A percentile compares a stretch with the other conserved stretches of the same genome.
Conservation (phyloP, 2,888 invertebrate genomes). For the Acronicta alni region DNA sequence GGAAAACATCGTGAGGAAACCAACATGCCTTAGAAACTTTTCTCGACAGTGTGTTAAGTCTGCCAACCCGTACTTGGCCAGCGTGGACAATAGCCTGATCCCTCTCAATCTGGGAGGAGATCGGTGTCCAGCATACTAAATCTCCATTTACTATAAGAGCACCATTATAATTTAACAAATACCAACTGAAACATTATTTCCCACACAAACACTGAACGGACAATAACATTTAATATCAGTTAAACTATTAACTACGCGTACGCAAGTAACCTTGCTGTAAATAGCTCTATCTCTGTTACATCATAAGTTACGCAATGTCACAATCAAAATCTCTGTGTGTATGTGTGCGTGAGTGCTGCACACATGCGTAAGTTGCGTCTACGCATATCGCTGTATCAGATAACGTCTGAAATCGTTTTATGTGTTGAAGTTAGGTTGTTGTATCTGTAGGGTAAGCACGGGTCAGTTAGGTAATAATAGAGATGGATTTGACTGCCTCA, state of each 20-base stretch:
- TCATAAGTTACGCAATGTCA: conserved; percentile 60
- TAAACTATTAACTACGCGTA: conserved; percentile 28
- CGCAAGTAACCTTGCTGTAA: conserved; percentile 53
- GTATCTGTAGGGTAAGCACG: not conserved
- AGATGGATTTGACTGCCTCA: not conserved
- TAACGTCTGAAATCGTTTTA: conserved; percentile 6
- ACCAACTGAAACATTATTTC: conserved; percentile 1
- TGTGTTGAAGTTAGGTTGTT: conserved; percentile 9
- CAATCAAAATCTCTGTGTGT: conserved; percentile 51
- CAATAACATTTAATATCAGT: conserved; percentile 21
- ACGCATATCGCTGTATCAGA: conserved; percentile 31
- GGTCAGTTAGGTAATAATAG: not conserved
- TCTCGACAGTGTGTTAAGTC: too few relatives aligned
- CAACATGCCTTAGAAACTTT: too few relatives aligned
- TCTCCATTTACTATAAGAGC: too few relatives aligned
- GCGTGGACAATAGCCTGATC: too few relatives aligned
- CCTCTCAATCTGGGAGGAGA: too few relatives aligned
- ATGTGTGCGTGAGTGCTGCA: conserved; percentile 16
- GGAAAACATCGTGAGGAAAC: too few relatives aligned
- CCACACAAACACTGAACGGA: conserved; percentile 17
- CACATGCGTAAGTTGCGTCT: conserved; percentile 21
- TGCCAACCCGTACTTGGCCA: too few relatives aligned
- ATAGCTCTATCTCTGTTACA: conserved; percentile 58
- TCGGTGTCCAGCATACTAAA: too few relatives aligned
- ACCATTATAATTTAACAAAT: not conserved